Evolutionary conservation across 35 echinoderm and acorn worm species (phyloP).

Genomic region (Nesometra sesokonis): DNA sequence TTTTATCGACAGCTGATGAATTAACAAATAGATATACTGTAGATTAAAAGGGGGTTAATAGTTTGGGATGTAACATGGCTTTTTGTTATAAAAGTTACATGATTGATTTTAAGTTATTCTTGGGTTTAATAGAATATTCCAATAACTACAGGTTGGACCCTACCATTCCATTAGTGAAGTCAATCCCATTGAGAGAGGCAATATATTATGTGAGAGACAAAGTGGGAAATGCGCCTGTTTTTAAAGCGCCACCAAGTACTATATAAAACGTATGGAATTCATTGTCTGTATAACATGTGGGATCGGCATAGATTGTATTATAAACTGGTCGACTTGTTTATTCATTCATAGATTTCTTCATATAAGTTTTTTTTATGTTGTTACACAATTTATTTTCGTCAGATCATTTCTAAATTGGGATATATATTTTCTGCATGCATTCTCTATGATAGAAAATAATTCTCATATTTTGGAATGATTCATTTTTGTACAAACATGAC

Average conservation of each 20-base stretch:
- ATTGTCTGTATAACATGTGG: neutral
- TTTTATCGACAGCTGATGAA: neutral
- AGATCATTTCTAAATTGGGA: too few relatives aligned
- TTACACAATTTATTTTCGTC: too few relatives aligned
- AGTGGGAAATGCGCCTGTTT: neutral
- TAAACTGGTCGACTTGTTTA: too few relatives aligned
- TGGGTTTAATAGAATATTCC: neutral
- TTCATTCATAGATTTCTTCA: too few relatives aligned
- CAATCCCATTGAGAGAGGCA: neutral
- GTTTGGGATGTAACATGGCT: neutral
- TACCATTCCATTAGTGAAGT: neutral
- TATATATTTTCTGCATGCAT: too few relatives aligned
- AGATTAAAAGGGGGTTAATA: neutral
- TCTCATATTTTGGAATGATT: too few relatives aligned
- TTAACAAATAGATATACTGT: neutral
- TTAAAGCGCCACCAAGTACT: neutral
- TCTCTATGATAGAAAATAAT: too few relatives aligned
- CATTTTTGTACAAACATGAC: neutral
- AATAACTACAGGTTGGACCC: neutral
- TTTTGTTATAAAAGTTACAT: too few relatives aligned
- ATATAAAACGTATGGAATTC: neutral
- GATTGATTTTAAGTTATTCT: neutral
- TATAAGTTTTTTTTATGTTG: too few relatives aligned
- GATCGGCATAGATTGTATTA: neutral
- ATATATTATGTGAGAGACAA: neutral